Base-by-base conservation (phyloP, 2,797 vertebrate genomes). In the Yasuhikotakia modesta region DNA sequence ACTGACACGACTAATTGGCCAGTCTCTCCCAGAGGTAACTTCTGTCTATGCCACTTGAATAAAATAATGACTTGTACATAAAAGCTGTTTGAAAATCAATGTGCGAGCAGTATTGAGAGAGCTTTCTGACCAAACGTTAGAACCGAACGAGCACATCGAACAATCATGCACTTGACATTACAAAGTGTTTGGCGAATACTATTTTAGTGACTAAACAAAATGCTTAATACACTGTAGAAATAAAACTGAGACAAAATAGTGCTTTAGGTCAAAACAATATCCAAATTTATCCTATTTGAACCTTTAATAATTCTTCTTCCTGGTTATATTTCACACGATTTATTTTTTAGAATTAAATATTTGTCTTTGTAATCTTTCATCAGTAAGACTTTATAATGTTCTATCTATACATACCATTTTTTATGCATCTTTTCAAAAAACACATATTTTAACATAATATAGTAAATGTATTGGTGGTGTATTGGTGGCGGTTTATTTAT, bases 1-100 rank as follows among this genome's bases (percentile, higher is more conserved):
- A 79, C 81, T 68, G 81, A 81, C 85, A 80, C 69, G 61, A 76
- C 83, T 86, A 86, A 86, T 86, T 83, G 85, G 79, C 79, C 80
- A 70, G 70, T 77, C 78, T 72, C 39, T 86, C 83, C 81, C 85
- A 73, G 55, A 81, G 72, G 81, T 70, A 78, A 78, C 60, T 64
- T 65, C 79, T 72, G 71, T 67, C 71, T 82, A 85, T 79, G 79
- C 79, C 70, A 76, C 76, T 73, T 70, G 77, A 85, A 85, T 83
- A 64, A 60, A 85, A 70, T 61, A 45, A 71, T 55, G 80, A 76
- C 55, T 66, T 73, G 73, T 48, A 73, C 43, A 52, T 60, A 76
- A 61, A 76, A 58, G 43, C 21, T 71, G 27, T 81, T 74, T 74
- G 45, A 68, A 63, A 73, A 64, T 63, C 16, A 43, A 69, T 73